phyloP scores from a whole-genome alignment of 1,140 invertebrate genomes.

The Pseudomyrmex sp. region DNA sequence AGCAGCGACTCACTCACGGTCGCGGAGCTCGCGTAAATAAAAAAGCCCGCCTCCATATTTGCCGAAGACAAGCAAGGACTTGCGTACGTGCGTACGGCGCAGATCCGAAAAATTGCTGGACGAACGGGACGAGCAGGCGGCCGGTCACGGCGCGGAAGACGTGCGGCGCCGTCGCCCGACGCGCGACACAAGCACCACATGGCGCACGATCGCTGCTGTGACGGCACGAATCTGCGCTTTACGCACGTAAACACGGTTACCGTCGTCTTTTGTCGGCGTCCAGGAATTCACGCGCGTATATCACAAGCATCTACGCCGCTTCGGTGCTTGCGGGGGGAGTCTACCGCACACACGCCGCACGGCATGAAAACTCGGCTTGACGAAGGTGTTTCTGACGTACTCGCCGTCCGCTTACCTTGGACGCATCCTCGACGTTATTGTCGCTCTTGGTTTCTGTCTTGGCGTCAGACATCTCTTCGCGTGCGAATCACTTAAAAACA shows the following conservation, averaged over 20 bases:
- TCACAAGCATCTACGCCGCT: slow-evolving; percentile 60
- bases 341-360: slow-evolving; percentile 71
- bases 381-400: slow-evolving; percentile 71
- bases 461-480: slow-evolving; percentile 84
- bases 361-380: slow-evolving; percentile 84
- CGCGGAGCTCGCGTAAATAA: slow-evolving; percentile 74
- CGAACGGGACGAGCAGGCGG: slow-evolving; percentile 19
- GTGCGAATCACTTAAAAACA: slow-evolving; percentile 82
- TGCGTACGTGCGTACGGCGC: slow-evolving; percentile 67
- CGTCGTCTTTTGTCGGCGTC: background rate
- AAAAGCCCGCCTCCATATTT: slow-evolving; percentile 82
- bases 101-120: slow-evolving; percentile 76
- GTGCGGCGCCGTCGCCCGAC: slow-evolving; percentile 36
- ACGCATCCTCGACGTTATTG: slow-evolving; percentile 83
- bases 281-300: slow-evolving; percentile 63
- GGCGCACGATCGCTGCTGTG: slow-evolving; percentile 8
- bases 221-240: background rate
- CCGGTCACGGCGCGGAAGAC: background rate
- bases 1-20: slow-evolving; percentile 54
- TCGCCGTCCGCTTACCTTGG: slow-evolving; percentile 80
- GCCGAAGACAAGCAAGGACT: slow-evolving; percentile 76
- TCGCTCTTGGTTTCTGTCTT: slow-evolving; percentile 85
- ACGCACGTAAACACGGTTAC: slow-evolving; percentile 8
- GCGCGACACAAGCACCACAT: slow-evolving; percentile 51
- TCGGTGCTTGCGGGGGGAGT: slow-evolving; percentile 13